Conservation (phyloP, 64 coral and sea anemone genomes). For the Catalaphyllia jardinei region DNA sequence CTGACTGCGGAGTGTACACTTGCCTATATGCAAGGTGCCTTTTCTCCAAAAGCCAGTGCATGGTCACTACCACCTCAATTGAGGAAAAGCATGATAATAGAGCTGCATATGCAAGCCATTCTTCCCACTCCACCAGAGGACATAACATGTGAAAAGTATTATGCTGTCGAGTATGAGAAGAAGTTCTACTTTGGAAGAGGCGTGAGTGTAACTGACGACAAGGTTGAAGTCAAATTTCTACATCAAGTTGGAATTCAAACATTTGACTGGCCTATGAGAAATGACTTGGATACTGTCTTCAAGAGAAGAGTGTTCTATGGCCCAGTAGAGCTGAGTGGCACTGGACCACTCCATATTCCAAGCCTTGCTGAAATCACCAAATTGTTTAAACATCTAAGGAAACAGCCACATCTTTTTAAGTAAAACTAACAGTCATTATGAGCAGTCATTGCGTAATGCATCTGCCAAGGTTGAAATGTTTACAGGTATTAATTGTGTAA, state of each 20-base stretch:
- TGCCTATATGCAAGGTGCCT: background rate
- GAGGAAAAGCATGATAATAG: background rate
- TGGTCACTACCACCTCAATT: background rate
- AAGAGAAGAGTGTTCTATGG: conserved; percentile 20
- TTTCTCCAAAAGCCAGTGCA: background rate
- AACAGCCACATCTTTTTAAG: no score
- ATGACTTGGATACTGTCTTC: background rate
- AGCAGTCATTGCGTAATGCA: background rate
- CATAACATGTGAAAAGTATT: background rate
- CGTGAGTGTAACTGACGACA: background rate
- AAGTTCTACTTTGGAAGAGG: background rate
- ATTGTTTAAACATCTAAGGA: conserved; percentile 1
- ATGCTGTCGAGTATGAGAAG: conserved; percentile 16
- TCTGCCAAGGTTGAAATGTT: no score
- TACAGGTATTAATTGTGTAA: no score
- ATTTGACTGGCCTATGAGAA: background rate
- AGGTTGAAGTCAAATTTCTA: conserved; percentile 21
- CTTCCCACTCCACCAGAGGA: background rate
- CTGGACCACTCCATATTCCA: background rate
- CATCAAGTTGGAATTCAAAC: background rate
- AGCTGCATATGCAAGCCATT: background rate
- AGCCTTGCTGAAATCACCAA: conserved; percentile 1
- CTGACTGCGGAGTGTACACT: background rate
- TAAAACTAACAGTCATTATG: background rate
- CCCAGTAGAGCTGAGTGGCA: background rate